A percentile compares a stretch with the other conserved stretches of the same genome.
Conservation (phyloP, 30 jellyfish, hydroid and myxozoan species). For the Rhopilema esculentum region DNA sequence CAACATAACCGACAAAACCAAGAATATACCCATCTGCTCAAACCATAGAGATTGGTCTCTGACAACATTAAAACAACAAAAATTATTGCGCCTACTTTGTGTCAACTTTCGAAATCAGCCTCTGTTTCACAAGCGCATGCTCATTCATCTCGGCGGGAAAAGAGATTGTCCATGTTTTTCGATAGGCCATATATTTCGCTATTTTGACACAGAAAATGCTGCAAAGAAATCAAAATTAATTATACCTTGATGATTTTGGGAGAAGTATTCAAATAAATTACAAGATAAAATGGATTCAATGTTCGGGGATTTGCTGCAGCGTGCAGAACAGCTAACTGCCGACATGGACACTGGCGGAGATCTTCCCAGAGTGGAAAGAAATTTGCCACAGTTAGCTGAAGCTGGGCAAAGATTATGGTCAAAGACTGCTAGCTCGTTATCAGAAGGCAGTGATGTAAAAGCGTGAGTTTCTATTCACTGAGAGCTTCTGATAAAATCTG, state of each 20-base stretch:
- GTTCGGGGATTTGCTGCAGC: slow-evolving; percentile 86
- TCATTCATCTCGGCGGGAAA: not conserved
- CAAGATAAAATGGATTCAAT: slow-evolving; percentile 36
- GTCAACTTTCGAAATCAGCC: not conserved
- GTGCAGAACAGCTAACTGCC: slow-evolving; percentile 99
- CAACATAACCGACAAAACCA: too few species aligned
- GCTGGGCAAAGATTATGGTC: slow-evolving; percentile 96
- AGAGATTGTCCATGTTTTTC: not conserved
- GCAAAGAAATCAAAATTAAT: not conserved
- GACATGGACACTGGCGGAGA: slow-evolving; percentile 95
- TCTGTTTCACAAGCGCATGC: not conserved
- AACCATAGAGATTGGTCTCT: too few species aligned
- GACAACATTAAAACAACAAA: too few species aligned
- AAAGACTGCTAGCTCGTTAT: slow-evolving; percentile 65
- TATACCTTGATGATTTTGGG: not conserved
- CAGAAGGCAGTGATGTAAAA: slow-evolving; percentile 86
- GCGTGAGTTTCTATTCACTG: slow-evolving; percentile 97
- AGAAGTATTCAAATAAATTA: not conserved
- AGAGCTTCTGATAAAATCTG: too few species aligned
- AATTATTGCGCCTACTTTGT: too few species aligned
- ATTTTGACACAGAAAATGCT: not conserved
- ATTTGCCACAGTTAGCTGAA: slow-evolving; percentile 94
- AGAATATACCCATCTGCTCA: too few species aligned
- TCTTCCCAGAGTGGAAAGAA: slow-evolving; percentile 92
- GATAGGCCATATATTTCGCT: not conserved